Base-by-base conservation (phyloP, 1,140 invertebrate genomes). In the Solen grandis region DNA sequence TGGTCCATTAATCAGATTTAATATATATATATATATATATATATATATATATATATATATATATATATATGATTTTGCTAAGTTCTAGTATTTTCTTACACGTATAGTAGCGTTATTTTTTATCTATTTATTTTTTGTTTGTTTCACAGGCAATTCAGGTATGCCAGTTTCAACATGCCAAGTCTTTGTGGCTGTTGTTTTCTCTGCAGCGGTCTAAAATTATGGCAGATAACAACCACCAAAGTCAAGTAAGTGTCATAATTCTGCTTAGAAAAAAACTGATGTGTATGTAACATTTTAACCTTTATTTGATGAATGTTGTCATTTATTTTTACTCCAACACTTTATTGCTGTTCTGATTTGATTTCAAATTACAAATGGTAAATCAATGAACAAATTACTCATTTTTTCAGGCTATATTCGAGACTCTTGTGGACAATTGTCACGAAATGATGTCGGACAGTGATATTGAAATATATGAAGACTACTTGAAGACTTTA, bases 111-210 rank as follows among this genome's bases (percentile, higher is more conserved):
- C n/a, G n/a, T n/a, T n/a, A n/a, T n/a, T n/a, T n/a, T n/a, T n/a
- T n/a, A n/a, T n/a, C n/a, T n/a, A n/a, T n/a, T 29, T 33, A 25
- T 36, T 31, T 14, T 36, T 19, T 35, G 57, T 27, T 52, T 36
- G 19, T 63, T 27, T 55, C 75, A 31, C 65, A 82, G 82, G 78
- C 74, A 14, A 38, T 25, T 10, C 73, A 77, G 19, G 25, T 60
- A 14, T 84, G 82, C 33, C 33, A 41, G 35, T 76, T 84, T 25
- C 76, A 74, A 35, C 84, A 85, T 59, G 66, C 75, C 22, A 41
- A 84, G 29, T 76, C 77, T n/a, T 57, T 85, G 27, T 85, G 84
- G 84, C 60, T 85, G 55, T 50, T 84, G 22, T 59, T 85, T 36
- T 76, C 73, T 33, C 46, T 73, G 14, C 62, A 84, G 57, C 68